Base-by-base conservation (phyloP, 1,140 invertebrate genomes). In the Atopsyche davidsoni region DNA sequence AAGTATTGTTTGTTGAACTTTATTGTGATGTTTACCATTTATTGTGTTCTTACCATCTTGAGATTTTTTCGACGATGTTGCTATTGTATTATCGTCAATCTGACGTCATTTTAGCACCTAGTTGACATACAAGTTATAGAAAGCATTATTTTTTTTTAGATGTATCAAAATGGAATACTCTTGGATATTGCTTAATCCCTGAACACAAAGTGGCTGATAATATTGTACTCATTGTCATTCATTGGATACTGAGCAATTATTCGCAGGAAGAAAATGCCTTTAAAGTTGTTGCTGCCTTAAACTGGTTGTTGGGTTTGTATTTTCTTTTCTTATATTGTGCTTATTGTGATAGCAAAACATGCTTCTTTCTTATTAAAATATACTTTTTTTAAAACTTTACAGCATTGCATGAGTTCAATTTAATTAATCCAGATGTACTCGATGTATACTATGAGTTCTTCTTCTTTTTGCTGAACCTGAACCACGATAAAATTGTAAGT, bases 281-380 rank as follows among this genome's bases (percentile, higher is more conserved):
- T 64, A 24, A 65, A 63, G 62, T 68, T 25, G 59, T 56, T 1
- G 68, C 66, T 54, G 45, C 68, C n/a, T 56, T 73, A 6, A 65
- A 69, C 42, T 73, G 70, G 71, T 55, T 73, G 3, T 70, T 65
- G 59, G 71, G 71, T 72, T 60, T 47, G 31, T 57, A 24, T 14
- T 19, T 22, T 23, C 51, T 28, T 45, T 22, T 24, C 53, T 43
- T 39, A 28, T 44, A 46, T 36, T 36, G n/a, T 46, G 10, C 9
- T 38, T 7, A 17, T 7, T 9, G 9, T 9, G n/a, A n/a, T n/a
- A n/a, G n/a, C n/a, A n/a, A n/a, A n/a, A n/a, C n/a, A n/a, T n/a
- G n/a, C n/a, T n/a, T n/a, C n/a, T n/a, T n/a, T n/a, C n/a, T n/a
- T 22, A 23, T 32, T 6, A 32, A 17, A 31, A 39, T 25, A 21